Evolutionary conservation across 2,888 invertebrate genomes (phyloP), one percentile per base, ranked within the genome.

Genomic region (Drosophila prolongata): DNA sequence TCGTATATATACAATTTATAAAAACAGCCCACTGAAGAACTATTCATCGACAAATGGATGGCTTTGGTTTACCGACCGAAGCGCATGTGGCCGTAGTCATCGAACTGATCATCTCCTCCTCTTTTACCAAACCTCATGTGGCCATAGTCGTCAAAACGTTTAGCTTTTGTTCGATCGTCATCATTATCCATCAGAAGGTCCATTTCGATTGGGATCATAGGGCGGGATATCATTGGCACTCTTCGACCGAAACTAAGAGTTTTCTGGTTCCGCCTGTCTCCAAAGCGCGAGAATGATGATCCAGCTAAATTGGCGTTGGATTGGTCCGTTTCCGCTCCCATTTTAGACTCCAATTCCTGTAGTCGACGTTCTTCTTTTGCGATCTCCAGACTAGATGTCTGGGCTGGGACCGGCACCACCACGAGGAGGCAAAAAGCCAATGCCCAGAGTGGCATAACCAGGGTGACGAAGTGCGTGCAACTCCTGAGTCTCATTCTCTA

Each of bases 81-180:
- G 71, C 96, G 92, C 93, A 96, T 93, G 82, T 96, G 95, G 1
- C 96, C 96, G 79, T 96, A 96, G 89, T 96, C 96, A 77, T 96
- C 95, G 77, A 95, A 95, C 19, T 94, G 93, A 67, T 95, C 95
- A 42, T 95, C 95, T 1, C 90, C 91, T 11, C 91, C 91, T 1
- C 95, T 93, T 79, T 94, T 94, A 4, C 94, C 94, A 81, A 94
- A 94, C 79, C 94, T 91, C 92, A 95, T 93, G 80, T 95, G 95
- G 0, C 96, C 96, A 80, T 96, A 96, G 89, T 96, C 96, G 79
- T 96, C 95, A 76, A 95, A 95, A 77, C 90, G 95, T 92, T 87
- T 95, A 6, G 84, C 64, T 24, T 91, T 89, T 24, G 90, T 89
- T 13, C 89, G 80, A n/a, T 88, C 89, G 14, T 90, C 90, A 10